These are phyloP conservation scores for Cremastinae sp. DNA, from an alignment of 2,888 invertebrate genomes.

Conservation along the genomic window DNA sequence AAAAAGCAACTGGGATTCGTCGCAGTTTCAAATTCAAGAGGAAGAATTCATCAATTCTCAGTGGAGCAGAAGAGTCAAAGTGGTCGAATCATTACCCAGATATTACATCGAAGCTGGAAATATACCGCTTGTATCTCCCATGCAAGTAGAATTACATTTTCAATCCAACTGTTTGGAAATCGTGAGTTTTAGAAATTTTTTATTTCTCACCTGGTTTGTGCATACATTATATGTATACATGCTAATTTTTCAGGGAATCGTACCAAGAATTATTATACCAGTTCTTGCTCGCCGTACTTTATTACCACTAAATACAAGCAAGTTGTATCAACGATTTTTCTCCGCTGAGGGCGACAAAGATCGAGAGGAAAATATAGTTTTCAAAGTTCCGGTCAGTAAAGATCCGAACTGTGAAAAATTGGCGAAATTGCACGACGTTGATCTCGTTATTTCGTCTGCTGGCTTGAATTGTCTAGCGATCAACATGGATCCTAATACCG, in stretches of 20 bases:
- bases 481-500: conserved; percentile 66
- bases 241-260: conserved; percentile 62
- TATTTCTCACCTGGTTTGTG: background rate
- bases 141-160: conserved; percentile 65
- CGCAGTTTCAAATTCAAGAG: conserved; percentile 49
- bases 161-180: conserved; percentile 61
- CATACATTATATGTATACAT: too few species aligned
- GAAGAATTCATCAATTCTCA: conserved; percentile 64
- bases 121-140: conserved; percentile 67
- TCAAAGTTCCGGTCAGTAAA: conserved; percentile 68
- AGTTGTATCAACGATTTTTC: conserved; percentile 57
- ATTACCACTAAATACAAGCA: conserved; percentile 32
- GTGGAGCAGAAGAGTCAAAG: conserved; percentile 67
- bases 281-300: conserved; percentile 32
- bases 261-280: conserved; percentile 64
- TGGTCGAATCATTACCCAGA: conserved; percentile 65
- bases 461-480: conserved; percentile 71
- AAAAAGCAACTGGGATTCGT: conserved; percentile 66
- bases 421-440: conserved; percentile 66
- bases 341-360: background rate
- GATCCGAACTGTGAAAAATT: conserved; percentile 70
- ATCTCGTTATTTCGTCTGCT: conserved; percentile 73
- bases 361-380: conserved; percentile 30
- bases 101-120: conserved; percentile 67
- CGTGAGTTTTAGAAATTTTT: conserved; percentile 56